Base-by-base conservation (phyloP, 2,888 invertebrate species). In the Anagyrus pseudococci region DNA sequence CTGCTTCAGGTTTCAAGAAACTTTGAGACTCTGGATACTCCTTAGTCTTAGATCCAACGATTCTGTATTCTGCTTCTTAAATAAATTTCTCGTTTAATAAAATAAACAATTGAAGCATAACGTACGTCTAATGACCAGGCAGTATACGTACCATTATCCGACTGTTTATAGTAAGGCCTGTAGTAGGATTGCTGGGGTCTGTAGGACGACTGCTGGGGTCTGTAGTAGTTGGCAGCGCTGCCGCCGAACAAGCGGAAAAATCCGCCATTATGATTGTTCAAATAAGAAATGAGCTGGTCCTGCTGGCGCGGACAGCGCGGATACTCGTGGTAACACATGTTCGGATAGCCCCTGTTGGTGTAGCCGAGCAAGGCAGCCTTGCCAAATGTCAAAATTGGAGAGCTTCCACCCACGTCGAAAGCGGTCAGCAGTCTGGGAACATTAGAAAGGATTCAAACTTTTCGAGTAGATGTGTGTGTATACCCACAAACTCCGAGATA, bases 181-280 rank as follows among this genome's bases (percentile, higher is more conserved):
- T 33, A 33, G 13, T 33, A 33, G 13, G 33, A 33, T 13, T 46
- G 17, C 20, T 22, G 46, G 13, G 40, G 55, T 7, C 47, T 22
- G 17, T 62, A 49, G 0, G 10, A 2, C n/a, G 57, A 50, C 20
- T 63, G 60, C 10, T 49, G 60, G 0, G 58, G 63, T 25, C 47
- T 53, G 17, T 67, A 48, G 37, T 62, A 54, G 23, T 40, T 48
- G 8, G 2, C 33, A 2, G 40, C 52, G 1, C 8, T 50, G 7
- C 23, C 46, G 8, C 33, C 41, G 25, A 68, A 67, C 10, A 64
- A 50, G 8, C 62, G 66, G 26, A 65, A 93, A 80, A 93, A 92
- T 1, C 93, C 93, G 43, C 93, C 93, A 60, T 92, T 92, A 75
- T 93, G 88, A 79, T 92, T 93, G 82, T 93, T 93, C 54, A 93